These are phyloP conservation scores for Heterotis niloticus DNA, from an alignment of 2,113 vertebrate species.

Conservation along the genomic window DNA sequence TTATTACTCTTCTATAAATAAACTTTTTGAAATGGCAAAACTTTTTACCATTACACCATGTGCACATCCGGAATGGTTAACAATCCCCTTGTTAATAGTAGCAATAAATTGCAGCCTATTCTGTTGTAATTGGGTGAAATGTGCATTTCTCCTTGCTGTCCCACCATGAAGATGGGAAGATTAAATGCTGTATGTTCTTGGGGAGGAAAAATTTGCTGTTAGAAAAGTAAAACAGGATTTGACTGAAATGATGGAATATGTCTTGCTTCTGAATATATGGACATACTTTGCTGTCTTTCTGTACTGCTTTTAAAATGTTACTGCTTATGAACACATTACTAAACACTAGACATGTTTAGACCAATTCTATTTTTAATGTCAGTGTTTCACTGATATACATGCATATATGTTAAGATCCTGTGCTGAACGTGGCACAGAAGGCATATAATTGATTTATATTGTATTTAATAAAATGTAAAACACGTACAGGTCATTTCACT, in stretches of 20 bases:
- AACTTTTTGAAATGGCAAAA: constrained; percentile 22
- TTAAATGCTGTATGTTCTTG: constrained; percentile 7
- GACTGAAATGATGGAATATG: background rate
- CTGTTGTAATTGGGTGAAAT: constrained; percentile 44
- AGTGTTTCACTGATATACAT: constrained; percentile 60
- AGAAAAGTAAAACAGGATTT: background rate
- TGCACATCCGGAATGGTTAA: constrained; percentile 6
- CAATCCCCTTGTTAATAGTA: constrained; percentile 42
- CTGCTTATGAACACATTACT: constrained; percentile 50
- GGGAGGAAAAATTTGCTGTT: background rate
- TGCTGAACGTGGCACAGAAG: constrained; percentile 8
- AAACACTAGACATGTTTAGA: constrained; percentile 54
- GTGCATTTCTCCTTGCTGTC: constrained; percentile 29
- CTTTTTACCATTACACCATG: constrained; percentile 8
- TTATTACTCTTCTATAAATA: constrained; percentile 22
- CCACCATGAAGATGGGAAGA: constrained; percentile 26
- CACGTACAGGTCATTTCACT: constrained; percentile 44
- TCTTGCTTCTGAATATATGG: constrained; percentile 30
- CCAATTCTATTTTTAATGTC: constrained; percentile 44
- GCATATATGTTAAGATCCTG: constrained; percentile 56
- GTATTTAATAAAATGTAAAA: constrained; percentile 51
- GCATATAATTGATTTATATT: constrained; percentile 57
- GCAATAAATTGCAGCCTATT: constrained; percentile 57
- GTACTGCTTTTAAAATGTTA: constrained; percentile 53
- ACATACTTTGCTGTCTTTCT: constrained; percentile 11